phyloP scores from a whole-genome alignment of 2,797 vertebrate species.

The Pseudochromis fuscus region DNA sequence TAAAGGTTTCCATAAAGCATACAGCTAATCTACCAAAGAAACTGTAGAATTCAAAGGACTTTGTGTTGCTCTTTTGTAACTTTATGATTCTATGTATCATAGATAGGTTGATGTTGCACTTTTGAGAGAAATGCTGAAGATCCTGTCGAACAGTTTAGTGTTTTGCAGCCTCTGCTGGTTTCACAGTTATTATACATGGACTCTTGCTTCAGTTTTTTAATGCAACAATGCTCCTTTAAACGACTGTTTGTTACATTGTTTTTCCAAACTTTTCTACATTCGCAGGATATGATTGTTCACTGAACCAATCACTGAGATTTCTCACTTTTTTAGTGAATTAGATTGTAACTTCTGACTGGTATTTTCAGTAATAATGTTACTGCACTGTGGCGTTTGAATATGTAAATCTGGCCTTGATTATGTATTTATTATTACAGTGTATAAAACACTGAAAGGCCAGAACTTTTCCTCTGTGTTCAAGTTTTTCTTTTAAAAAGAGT shows the following conservation, averaged over 20 bases:
- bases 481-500: conserved; percentile 21
- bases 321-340: conserved; percentile 5
- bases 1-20: conserved; percentile 71
- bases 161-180: conserved; percentile 22
- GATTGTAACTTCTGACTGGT: conserved; percentile 2
- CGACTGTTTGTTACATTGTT: not conserved
- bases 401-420: conserved; percentile 62
- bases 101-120: conserved; percentile 27
- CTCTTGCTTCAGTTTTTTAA: conserved; percentile 6
- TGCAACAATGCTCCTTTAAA: conserved; percentile 12
- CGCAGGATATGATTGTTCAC: conserved; percentile 1
- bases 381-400: conserved; percentile 46
- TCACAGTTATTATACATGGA: not conserved
- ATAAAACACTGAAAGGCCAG: conserved; percentile 22
- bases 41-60: conserved; percentile 43
- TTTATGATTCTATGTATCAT: conserved; percentile 21
- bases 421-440: conserved; percentile 57
- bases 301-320: conserved; percentile 15
- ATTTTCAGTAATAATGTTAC: conserved; percentile 15
- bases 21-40: conserved; percentile 84
- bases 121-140: conserved; percentile 23
- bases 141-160: conserved; percentile 13
- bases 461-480: conserved; percentile 7
- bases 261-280: conserved; percentile 30
- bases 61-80: conserved; percentile 30